Conservation (phyloP, 92 coral and sea anemone genomes). For the Diadumene lineata region DNA sequence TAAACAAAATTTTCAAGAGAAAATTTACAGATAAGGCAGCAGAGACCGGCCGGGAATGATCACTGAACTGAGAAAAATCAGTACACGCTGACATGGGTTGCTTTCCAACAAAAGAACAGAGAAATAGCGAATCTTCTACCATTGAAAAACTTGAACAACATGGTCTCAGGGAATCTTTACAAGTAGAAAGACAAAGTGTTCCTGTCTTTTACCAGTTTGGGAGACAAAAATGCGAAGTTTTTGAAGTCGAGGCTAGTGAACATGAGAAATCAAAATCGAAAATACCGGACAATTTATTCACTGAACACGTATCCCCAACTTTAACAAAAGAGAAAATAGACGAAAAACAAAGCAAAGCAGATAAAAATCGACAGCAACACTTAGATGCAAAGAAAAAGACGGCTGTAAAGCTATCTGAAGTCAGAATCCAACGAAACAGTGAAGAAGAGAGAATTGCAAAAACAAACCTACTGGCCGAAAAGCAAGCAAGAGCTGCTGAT, state of each 20-base stretch:
- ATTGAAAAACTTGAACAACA: background rate
- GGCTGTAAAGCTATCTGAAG: conserved; percentile 8
- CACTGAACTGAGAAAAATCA: background rate
- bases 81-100: background rate
- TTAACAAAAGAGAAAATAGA: conserved; percentile 1
- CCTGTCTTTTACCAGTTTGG: background rate
- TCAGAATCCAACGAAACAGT: background rate
- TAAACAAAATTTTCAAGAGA: too few species aligned
- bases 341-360: background rate
- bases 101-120: background rate
- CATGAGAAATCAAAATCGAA: conserved; percentile 2
- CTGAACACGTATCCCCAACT: background rate
- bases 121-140: background rate
- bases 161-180: background rate
- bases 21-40: too few species aligned
- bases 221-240: background rate
- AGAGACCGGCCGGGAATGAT: too few species aligned
- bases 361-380: conserved; percentile 3
- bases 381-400: conserved; percentile 16
- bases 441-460: background rate
- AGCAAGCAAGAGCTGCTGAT: conserved; percentile 14
- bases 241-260: background rate
- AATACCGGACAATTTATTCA: background rate
- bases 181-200: background rate
- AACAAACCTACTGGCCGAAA: background rate